A percentile compares a stretch with the other conserved stretches of the same genome.
phyloP scores from a whole-genome alignment of 2,797 vertebrate species.

The Girardinus metallicus region DNA sequence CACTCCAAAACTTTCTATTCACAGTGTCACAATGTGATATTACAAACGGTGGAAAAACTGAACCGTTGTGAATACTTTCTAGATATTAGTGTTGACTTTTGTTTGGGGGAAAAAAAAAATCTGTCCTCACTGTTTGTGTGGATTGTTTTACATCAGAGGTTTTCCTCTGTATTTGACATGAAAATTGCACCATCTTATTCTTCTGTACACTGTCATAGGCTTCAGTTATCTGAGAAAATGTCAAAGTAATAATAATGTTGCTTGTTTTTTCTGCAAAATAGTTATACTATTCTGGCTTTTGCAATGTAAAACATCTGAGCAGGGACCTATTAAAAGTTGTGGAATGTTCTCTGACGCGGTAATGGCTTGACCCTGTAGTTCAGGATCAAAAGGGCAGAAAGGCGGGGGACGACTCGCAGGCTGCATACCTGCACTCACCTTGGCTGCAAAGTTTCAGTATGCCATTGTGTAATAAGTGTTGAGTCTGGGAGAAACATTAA shows the following conservation, averaged over 20 bases:
- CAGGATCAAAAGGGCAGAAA: constrained; percentile 72
- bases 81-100: not conserved
- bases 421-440: constrained; percentile 64
- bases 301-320: constrained; percentile 31
- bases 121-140: not conserved
- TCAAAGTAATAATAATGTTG: not conserved
- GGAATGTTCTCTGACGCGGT: constrained; percentile 78
- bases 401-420: constrained; percentile 21
- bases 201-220: not conserved
- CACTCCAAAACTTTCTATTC: not conserved
- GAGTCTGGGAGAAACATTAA: constrained; percentile 38
- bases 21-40: not conserved
- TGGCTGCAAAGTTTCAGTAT: constrained; percentile 26
- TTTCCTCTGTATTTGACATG: not conserved
- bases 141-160: not conserved
- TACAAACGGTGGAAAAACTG: not conserved
- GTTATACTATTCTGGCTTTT: not conserved
- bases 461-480: constrained; percentile 20
- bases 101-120: not conserved
- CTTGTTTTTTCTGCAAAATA: not conserved
- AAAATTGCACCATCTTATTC: too few relatives aligned
- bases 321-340: constrained; percentile 76
- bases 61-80: not conserved
- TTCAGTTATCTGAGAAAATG: not conserved
- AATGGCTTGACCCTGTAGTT: constrained; percentile 68